These are phyloP conservation scores for Scaptomyza graminum DNA, from an alignment of 1,140 invertebrate species.

Conservation along the genomic window DNA sequence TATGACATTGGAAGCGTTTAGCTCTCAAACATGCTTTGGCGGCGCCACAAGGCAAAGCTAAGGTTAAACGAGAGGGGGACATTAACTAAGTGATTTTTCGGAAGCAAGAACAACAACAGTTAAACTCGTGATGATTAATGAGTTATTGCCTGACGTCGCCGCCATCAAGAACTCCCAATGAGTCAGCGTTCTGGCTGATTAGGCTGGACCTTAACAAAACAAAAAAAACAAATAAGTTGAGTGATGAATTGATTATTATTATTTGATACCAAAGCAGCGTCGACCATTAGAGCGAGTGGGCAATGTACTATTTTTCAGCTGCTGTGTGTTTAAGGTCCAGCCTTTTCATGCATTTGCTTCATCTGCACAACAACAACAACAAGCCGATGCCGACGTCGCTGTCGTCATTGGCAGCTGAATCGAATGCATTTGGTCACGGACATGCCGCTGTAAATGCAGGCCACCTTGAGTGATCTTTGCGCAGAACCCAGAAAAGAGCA, in stretches of 20 bases:
- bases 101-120: constrained; percentile 19
- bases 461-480: constrained; percentile 53
- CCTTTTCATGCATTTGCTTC: constrained; percentile 17
- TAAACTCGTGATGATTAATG: constrained; percentile 49
- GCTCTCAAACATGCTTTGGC: constrained; percentile 29
- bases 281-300: constrained; percentile 14
- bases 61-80: constrained; percentile 33
- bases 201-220: constrained; percentile 38
- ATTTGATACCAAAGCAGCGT: background rate
- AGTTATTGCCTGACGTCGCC: constrained; percentile 6
- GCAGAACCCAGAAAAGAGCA: constrained; percentile 7
- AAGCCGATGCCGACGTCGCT: background rate
- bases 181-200: constrained; percentile 36
- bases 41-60: constrained; percentile 58
- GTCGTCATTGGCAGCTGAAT: constrained; percentile 50
- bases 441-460: constrained; percentile 25
- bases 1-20: constrained; percentile 68
- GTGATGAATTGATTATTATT: background rate
- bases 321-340: constrained; percentile 33
- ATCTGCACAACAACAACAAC: constrained; percentile 23
- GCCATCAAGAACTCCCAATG: constrained; percentile 35
- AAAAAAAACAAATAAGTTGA: background rate
- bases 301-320: constrained; percentile 19
- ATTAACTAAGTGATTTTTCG: constrained; percentile 21
- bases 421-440: constrained; percentile 65